Conservation (phyloP, 2,888 invertebrate genomes). For the Torymus texanus region DNA sequence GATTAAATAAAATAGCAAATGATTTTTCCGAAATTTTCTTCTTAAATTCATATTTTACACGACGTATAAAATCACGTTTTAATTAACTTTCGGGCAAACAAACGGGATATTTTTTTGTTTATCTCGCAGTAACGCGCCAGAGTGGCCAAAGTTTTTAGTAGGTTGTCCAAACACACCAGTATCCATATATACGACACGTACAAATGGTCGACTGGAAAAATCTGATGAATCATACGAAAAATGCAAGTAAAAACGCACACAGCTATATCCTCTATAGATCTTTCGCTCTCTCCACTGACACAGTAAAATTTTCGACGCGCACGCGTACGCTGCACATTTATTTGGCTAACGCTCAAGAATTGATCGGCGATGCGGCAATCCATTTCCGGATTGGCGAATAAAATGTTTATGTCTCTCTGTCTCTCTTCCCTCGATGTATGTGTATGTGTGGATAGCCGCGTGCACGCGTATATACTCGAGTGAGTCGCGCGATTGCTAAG, state of each 20-base stretch:
- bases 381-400: conserved; percentile 55
- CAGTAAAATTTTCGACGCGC: conserved; percentile 4
- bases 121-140: too few species aligned
- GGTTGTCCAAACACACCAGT: background rate
- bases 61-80: too few species aligned
- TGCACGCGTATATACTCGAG: background rate
- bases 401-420: conserved; percentile 41
- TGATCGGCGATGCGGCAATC: conserved; percentile 44
- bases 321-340: conserved; percentile 5
- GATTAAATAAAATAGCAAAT: too few species aligned
- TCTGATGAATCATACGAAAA: conserved; percentile 13
- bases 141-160: background rate
- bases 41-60: too few species aligned
- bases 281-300: conserved; percentile 2
- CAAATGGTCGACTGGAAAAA: background rate
- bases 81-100: too few species aligned
- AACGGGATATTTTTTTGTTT: too few species aligned
- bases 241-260: background rate
- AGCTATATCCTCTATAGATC: background rate
- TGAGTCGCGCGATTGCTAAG: conserved; percentile 35
- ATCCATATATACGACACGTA: background rate
- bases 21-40: too few species aligned
- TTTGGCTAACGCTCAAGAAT: conserved; percentile 43
- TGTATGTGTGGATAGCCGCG: too few species aligned
- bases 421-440: background rate